Evolutionary conservation across 2,888 invertebrate genomes (phyloP).

Genomic region (Cephus sareptanus): DNA sequence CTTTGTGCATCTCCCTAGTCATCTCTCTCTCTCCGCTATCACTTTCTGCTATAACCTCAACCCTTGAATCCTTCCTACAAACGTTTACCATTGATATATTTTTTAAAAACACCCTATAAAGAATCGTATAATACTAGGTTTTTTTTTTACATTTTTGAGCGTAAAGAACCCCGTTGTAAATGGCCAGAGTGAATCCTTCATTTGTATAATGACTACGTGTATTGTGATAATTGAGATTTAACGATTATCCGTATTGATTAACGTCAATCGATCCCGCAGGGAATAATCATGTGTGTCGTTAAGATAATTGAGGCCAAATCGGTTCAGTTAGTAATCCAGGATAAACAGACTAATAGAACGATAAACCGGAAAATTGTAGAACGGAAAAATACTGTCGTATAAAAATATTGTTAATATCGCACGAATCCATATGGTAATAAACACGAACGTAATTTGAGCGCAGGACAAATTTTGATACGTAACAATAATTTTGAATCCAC

Average conservation of each 20-base stretch:
- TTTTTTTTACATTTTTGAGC: neutral
- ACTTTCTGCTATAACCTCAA: too few relatives aligned
- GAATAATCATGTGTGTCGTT: neutral
- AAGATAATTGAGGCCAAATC: neutral
- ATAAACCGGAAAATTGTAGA: neutral
- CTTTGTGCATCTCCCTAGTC: too few relatives aligned
- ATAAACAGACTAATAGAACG: neutral
- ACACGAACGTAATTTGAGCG: neutral
- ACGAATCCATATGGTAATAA: neutral
- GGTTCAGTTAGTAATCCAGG: neutral
- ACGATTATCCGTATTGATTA: neutral
- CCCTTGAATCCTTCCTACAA: neutral
- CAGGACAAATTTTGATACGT: neutral
- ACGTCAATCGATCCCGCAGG: neutral
- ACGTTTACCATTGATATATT: neutral
- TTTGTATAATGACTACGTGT: neutral
- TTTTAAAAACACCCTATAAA: neutral
- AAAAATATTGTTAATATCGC: neutral
- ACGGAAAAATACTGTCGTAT: neutral
- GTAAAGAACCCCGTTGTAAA: neutral
- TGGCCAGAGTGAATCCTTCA: neutral
- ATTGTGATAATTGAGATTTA: neutral
- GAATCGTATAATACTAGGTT: neutral
- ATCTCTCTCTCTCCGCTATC: too few relatives aligned
- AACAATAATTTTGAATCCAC: neutral